These are phyloP conservation scores for Grantiella picta DNA, from an alignment of 2,113 vertebrate species.

Conservation along the genomic window DNA sequence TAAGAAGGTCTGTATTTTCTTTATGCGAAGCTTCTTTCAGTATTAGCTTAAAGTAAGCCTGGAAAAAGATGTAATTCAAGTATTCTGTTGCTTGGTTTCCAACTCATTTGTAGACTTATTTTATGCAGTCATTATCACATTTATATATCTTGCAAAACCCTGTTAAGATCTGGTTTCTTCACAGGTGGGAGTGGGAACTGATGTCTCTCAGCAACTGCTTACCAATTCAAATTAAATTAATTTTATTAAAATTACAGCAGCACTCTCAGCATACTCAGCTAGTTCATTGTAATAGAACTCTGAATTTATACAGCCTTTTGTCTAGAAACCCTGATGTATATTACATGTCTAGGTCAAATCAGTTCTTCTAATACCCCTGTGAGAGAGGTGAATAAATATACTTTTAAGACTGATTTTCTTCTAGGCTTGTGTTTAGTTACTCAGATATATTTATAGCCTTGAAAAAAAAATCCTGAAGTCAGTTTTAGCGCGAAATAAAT, in stretches of 20 bases:
- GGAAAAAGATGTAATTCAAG: background rate
- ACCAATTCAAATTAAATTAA: constrained; percentile 24
- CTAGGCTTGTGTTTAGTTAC: background rate
- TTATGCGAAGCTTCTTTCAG: background rate
- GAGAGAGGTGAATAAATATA: background rate
- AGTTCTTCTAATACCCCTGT: background rate
- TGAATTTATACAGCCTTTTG: background rate
- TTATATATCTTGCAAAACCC: background rate
- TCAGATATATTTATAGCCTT: background rate
- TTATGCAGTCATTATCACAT: background rate
- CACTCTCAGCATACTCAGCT: background rate
- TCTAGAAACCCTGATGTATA: background rate
- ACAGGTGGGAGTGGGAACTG: background rate
- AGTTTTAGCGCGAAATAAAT: background rate
- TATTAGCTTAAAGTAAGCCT: background rate
- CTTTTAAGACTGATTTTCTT: background rate
- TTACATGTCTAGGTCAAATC: background rate
- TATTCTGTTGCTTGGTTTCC: background rate
- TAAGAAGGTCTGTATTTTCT: background rate
- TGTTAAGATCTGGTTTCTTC: background rate
- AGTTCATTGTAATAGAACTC: background rate
- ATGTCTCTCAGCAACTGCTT: constrained; percentile 34
- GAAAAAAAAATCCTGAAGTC: background rate
- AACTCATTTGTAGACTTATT: background rate
- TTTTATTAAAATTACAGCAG: constrained; percentile 9